Conservation (phyloP, 2,113 vertebrate genomes). For the Pterocles burchelli region DNA sequence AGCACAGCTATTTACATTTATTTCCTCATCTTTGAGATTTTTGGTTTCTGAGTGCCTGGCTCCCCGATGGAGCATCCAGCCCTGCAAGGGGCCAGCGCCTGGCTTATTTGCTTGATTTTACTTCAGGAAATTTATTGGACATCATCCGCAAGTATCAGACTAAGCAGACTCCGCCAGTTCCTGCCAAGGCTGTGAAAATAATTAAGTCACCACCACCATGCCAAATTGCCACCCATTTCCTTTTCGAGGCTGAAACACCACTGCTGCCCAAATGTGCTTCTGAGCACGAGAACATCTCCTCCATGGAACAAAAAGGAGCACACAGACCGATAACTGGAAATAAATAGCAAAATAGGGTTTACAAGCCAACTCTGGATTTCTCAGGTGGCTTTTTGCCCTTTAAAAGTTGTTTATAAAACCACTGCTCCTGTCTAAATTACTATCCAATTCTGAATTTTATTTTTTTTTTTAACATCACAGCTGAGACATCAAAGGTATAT, state of each 20-base stretch:
- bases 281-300: not conserved
- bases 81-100: not conserved
- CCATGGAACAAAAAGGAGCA: not conserved
- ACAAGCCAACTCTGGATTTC: not conserved
- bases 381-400: not conserved
- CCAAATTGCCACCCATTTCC: not conserved
- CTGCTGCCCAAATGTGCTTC: not conserved
- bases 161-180: not conserved
- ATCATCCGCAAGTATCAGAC: not conserved
- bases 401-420: not conserved
- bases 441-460: not conserved
- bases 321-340: not conserved
- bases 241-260: not conserved
- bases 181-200: slow-evolving; percentile 7
- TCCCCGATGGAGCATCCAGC: not conserved
- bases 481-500: not conserved
- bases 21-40: not conserved
- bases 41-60: not conserved
- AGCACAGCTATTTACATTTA: not conserved
- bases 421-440: not conserved
- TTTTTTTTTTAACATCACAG: not conserved
- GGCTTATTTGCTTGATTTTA: not conserved
- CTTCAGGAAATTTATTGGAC: not conserved
- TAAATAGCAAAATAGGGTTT: not conserved
- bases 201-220: not conserved